phyloP scores from a whole-genome alignment of 2,113 vertebrate species.

The Tylochromis polylepis region DNA sequence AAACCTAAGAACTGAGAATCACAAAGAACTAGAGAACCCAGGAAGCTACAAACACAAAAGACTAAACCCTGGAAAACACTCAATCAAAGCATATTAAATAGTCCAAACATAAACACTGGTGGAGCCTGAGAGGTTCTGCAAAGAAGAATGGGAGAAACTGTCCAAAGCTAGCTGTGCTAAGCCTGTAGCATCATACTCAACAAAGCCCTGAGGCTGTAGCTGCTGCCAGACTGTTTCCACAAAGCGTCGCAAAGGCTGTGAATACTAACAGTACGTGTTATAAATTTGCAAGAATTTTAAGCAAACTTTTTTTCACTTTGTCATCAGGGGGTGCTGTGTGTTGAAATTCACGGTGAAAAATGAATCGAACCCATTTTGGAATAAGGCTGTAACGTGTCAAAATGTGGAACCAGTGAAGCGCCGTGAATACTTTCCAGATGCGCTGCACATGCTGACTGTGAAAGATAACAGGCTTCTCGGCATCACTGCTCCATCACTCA shows the following conservation, averaged over 20 bases:
- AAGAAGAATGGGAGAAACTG: not conserved
- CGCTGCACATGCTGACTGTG: not conserved
- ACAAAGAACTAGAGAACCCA: too few relatives aligned
- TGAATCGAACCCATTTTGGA: not conserved
- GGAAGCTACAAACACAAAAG: too few relatives aligned
- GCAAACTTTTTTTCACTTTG: not conserved
- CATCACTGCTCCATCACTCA: not conserved
- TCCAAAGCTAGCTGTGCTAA: not conserved
- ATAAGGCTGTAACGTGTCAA: rapidly evolving
- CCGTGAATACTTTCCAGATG: not conserved
- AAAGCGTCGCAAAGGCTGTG: not conserved
- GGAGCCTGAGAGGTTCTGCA: not conserved
- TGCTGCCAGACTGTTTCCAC: not conserved
- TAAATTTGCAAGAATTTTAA: not conserved
- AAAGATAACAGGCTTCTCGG: not conserved
- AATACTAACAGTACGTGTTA: not conserved
- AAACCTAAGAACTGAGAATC: too few relatives aligned
- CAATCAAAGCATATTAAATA: too few relatives aligned
- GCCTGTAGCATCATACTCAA: not conserved
- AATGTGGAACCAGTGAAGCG: not conserved
- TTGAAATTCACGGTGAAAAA: not conserved
- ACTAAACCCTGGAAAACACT: too few relatives aligned
- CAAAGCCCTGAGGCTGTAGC: not conserved
- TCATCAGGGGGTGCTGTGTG: rapidly evolving
- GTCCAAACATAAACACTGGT: too few relatives aligned